Evolutionary conservation across 1,140 invertebrate genomes (phyloP).

Genomic region (Eriosoma lanigerum): DNA sequence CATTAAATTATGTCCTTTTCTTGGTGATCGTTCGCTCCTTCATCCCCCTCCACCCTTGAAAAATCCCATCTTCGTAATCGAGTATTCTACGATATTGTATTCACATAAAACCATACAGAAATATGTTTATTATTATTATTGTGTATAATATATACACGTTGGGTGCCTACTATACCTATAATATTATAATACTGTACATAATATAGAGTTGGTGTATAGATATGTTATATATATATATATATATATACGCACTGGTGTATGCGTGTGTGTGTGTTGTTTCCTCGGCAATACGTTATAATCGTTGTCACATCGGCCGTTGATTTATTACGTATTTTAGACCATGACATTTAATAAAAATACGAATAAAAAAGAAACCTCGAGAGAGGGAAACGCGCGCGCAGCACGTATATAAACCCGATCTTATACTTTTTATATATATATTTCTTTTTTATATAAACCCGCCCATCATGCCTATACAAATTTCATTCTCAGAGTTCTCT

Average conservation of each 20-base stretch:
- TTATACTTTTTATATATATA: neutral
- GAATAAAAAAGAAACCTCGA: conserved; percentile 27
- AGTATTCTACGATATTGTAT: too few species aligned
- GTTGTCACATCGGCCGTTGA: conserved; percentile 44
- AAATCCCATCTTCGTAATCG: too few species aligned
- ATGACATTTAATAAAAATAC: conserved; percentile 34
- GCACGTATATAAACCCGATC: conserved; percentile 30
- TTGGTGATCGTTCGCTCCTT: neutral
- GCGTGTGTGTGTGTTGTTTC: conserved; percentile 33
- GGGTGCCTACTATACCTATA: too few species aligned
- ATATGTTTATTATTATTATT: too few species aligned
- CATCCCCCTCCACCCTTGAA: neutral
- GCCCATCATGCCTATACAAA: conserved; percentile 49
- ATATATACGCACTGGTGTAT: too few species aligned
- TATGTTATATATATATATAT: too few species aligned
- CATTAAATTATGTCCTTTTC: conserved; percentile 13
- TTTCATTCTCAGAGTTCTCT: conserved; percentile 45
- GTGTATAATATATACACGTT: too few species aligned
- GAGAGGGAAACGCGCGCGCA: neutral
- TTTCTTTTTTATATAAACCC: neutral
- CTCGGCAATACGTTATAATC: conserved; percentile 47
- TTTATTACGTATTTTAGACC: conserved; percentile 26
- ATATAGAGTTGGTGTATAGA: conserved; percentile 15
- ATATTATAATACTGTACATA: too few species aligned
- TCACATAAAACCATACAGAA: too few species aligned